Conservation (phyloP, 1,140 invertebrate genomes). For the Drosophila mojavensis region DNA sequence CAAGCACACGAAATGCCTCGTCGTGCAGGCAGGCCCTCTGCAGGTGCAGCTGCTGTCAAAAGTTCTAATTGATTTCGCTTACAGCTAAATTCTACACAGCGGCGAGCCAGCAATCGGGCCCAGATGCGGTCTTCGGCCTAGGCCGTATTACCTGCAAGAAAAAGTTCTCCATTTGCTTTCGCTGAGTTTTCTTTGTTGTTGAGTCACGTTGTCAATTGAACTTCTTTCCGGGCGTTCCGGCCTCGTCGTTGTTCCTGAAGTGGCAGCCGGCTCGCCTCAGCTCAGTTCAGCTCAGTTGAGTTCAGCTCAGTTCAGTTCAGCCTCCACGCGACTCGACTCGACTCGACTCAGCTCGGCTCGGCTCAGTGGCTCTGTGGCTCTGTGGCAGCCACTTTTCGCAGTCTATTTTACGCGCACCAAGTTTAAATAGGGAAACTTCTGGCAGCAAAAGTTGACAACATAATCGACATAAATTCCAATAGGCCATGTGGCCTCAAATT, state of each 20-base stretch:
- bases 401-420: constrained; percentile 69
- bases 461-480: constrained; percentile 81
- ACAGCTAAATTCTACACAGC: constrained; percentile 31
- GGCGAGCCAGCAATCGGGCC: constrained; percentile 10
- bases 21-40: constrained; percentile 5
- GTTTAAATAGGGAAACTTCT: constrained; percentile 77
- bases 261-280: no score
- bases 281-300: neutral
- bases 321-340: no score
- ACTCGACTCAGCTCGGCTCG: neutral
- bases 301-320: no score
- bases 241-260: neutral
- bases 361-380: no score
- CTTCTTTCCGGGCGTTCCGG: constrained; percentile 37
- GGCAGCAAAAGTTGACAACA: constrained; percentile 72
- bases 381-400: constrained; percentile 41
- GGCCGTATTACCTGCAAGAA: constrained; percentile 54
- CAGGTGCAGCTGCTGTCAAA: constrained; percentile 68
- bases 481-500: constrained; percentile 65
- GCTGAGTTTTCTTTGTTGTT: constrained; percentile 46
- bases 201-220: constrained; percentile 80
- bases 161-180: constrained; percentile 48
- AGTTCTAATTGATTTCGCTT: constrained; percentile 80
- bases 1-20: constrained; percentile 10
- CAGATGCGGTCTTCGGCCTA: constrained; percentile 47